A percentile compares a stretch with the other conserved stretches of the same genome.
Evolutionary conservation across 2,797 vertebrate species (phyloP).

Genomic region (Anolis apletophallus): DNA sequence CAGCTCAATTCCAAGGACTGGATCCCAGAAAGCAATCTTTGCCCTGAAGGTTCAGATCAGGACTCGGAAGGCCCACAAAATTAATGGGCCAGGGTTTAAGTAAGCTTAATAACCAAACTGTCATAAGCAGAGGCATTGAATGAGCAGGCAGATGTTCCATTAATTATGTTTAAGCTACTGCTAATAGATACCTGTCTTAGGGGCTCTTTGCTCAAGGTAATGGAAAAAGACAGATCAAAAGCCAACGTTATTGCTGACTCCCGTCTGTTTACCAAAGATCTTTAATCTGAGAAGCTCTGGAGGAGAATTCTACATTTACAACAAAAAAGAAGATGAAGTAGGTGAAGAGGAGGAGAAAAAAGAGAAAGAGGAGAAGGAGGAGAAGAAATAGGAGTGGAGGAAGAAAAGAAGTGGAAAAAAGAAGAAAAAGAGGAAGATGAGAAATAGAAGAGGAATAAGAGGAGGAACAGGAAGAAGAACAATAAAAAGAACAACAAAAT

Average conservation of each 20-base stretch:
- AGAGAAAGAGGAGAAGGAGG: neutral
- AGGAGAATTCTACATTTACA: neutral
- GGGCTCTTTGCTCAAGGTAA: neutral
- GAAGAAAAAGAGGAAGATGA: neutral
- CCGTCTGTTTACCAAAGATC: conserved; percentile 27
- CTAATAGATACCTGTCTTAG: conserved; percentile 29
- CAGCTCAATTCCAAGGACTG: neutral
- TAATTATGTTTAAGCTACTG: neutral
- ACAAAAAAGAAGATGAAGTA: neutral
- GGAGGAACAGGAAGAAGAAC: too few relatives aligned
- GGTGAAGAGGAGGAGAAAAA: neutral
- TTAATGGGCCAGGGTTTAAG: neutral
- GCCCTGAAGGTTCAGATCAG: neutral
- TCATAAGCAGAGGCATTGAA: conserved; percentile 18
- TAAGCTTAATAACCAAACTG: neutral
- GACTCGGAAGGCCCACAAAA: neutral
- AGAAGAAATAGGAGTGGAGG: too few relatives aligned
- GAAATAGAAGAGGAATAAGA: neutral
- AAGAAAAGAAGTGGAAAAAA: too few relatives aligned
- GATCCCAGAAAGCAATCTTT: neutral
- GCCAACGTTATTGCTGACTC: neutral
- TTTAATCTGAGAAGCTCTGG: neutral
- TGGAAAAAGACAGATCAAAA: conserved; percentile 18
- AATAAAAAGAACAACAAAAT: too few relatives aligned
- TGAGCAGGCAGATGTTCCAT: neutral